Evolutionary conservation across 2,888 invertebrate genomes (phyloP).

Genomic region (Scrobipalpa costella): DNA sequence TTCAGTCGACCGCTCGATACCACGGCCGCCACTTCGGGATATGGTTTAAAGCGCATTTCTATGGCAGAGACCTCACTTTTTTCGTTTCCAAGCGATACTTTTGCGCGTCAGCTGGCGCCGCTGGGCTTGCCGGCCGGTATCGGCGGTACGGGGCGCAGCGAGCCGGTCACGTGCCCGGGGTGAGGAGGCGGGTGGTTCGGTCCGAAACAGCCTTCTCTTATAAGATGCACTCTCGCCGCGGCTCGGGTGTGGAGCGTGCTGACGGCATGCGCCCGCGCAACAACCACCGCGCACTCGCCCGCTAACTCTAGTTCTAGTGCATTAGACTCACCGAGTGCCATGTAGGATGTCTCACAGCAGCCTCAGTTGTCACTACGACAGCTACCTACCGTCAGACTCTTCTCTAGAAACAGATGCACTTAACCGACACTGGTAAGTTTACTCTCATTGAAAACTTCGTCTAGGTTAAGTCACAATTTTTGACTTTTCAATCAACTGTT

Average conservation of each 20-base stretch:
- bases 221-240: constrained; percentile 77
- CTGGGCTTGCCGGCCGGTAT: constrained; percentile 67
- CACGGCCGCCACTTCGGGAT: constrained; percentile 53
- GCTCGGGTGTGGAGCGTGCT: constrained; percentile 76
- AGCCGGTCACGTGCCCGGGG: constrained; percentile 80
- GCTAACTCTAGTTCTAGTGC: constrained; percentile 61
- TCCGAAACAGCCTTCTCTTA: constrained; percentile 75
- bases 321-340: constrained; percentile 69
- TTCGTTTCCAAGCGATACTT: constrained; percentile 59
- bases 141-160: constrained; percentile 65
- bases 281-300: constrained; percentile 52
- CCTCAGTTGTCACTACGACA: constrained; percentile 76
- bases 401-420: constrained; percentile 77
- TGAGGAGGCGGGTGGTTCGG: constrained; percentile 76
- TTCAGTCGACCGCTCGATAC: constrained; percentile 48
- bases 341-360: constrained; percentile 81
- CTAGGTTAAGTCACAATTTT: background rate
- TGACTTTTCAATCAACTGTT: background rate
- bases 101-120: constrained; percentile 75
- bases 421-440: constrained; percentile 75
- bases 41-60: constrained; percentile 61
- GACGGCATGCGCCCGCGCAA: constrained; percentile 72
- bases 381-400: constrained; percentile 76
- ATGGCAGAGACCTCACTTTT: constrained; percentile 62
- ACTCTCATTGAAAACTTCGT: background rate